phyloP scores from a whole-genome alignment of 92 coral and sea anemone genomes.

The Palythoa heliodiscus region DNA sequence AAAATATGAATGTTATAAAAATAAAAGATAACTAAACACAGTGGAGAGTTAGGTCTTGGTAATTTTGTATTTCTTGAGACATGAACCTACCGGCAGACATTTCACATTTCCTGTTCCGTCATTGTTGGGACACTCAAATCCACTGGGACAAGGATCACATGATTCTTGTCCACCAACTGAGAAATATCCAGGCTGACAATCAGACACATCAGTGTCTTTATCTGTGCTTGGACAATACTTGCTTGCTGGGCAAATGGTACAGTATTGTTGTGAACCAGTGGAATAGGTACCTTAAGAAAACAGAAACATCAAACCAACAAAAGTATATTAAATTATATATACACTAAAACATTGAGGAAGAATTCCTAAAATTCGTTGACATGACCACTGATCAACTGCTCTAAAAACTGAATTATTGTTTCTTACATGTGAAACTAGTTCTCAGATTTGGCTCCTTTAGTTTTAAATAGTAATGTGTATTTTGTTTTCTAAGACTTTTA shows the following conservation, averaged over 20 bases:
- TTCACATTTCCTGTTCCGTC: slow-evolving; percentile 90
- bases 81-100: slow-evolving; percentile 78
- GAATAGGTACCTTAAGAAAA: slow-evolving; percentile 81
- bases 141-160: slow-evolving; percentile 85
- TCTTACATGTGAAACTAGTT: too few species aligned
- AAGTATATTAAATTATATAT: neutral
- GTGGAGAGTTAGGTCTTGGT: too few species aligned
- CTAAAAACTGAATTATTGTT: too few species aligned
- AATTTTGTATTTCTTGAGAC: too few species aligned
- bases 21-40: too few species aligned
- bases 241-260: slow-evolving; percentile 83
- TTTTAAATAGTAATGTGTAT: too few species aligned
- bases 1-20: too few species aligned
- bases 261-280: slow-evolving; percentile 66
- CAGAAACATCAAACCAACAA: neutral
- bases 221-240: slow-evolving; percentile 78
- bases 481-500: too few species aligned
- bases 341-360: too few species aligned
- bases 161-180: slow-evolving; percentile 75
- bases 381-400: too few species aligned
- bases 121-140: slow-evolving; percentile 78
- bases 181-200: slow-evolving; percentile 76
- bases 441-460: too few species aligned
- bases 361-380: too few species aligned
- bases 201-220: slow-evolving; percentile 26